Conservation (phyloP, 2,113 vertebrate genomes). For the Sturnira hondurensis region DNA sequence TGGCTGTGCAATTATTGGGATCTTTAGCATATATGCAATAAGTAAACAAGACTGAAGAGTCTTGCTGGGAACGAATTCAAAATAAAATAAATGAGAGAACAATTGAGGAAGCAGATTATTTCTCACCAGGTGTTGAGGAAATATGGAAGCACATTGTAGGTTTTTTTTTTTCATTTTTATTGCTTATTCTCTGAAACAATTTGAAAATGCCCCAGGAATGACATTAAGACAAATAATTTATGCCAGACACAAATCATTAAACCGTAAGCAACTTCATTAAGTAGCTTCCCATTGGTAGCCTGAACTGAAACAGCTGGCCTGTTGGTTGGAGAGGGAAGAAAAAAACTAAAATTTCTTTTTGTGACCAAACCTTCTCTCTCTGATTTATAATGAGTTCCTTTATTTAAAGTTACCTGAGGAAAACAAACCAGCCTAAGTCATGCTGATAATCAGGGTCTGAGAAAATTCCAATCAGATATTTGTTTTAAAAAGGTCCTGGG, state of each 20-base stretch:
- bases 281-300: conserved; percentile 7
- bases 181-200: conserved; percentile 57
- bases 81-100: conserved; percentile 44
- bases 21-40: conserved; percentile 43
- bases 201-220: conserved; percentile 55
- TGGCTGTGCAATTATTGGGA: not conserved
- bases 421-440: conserved; percentile 1
- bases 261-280: conserved; percentile 69
- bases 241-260: conserved; percentile 65
- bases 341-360: conserved; percentile 24
- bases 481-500: not conserved
- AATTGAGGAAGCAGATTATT: conserved; percentile 52
- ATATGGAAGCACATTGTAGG: conserved; percentile 47
- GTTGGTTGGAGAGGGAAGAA: conserved; percentile 38
- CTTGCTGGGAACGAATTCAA: conserved; percentile 50
- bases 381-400: conserved; percentile 12
- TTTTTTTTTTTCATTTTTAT: conserved; percentile 40
- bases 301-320: conserved; percentile 65
- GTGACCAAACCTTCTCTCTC: not conserved
- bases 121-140: conserved; percentile 63
- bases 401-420: conserved; percentile 31
- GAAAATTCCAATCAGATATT: not conserved
- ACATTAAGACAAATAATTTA: conserved; percentile 61
- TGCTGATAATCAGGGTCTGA: not conserved
- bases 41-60: conserved; percentile 49